These are phyloP conservation scores for Drosophila lini DNA, from an alignment of 1,140 invertebrate species.

Conservation along the genomic window DNA sequence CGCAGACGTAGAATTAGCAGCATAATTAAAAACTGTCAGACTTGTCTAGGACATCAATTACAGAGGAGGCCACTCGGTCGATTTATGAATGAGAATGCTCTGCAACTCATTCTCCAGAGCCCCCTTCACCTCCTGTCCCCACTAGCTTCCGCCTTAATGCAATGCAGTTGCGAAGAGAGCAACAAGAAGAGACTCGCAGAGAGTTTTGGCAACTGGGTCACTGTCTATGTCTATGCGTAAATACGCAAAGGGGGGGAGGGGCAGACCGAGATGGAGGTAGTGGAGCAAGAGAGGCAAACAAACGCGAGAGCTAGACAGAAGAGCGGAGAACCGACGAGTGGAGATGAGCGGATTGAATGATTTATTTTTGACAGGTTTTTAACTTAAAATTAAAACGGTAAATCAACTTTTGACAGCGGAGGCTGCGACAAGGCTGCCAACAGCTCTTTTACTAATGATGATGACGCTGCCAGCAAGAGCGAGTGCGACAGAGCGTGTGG, in stretches of 20 bases:
- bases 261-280: background rate
- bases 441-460: slow-evolving; percentile 79
- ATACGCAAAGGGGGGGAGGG: slow-evolving; percentile 27
- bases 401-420: slow-evolving; percentile 84
- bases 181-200: background rate
- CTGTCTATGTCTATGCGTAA: slow-evolving; percentile 62
- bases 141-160: slow-evolving; percentile 46
- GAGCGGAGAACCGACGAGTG: slow-evolving; percentile 36
- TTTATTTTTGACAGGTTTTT: slow-evolving; percentile 84
- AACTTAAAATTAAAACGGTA: slow-evolving; percentile 84
- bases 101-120: slow-evolving; percentile 7
- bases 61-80: slow-evolving; percentile 11
- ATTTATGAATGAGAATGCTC: slow-evolving; percentile 63
- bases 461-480: slow-evolving; percentile 37
- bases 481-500: slow-evolving; percentile 13
- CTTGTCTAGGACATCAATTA: slow-evolving; percentile 72
- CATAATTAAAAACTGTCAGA: slow-evolving; percentile 70
- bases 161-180: slow-evolving; percentile 16
- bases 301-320: slow-evolving; percentile 28
- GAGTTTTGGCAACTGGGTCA: slow-evolving; percentile 57
- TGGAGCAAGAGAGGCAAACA: slow-evolving; percentile 16
- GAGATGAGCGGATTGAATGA: slow-evolving; percentile 79
- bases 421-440: slow-evolving; percentile 77
- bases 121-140: slow-evolving; percentile 9
- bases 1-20: slow-evolving; percentile 45